phyloP scores from a whole-genome alignment of 2,888 invertebrate species.

The Drosophila borborema region DNA sequence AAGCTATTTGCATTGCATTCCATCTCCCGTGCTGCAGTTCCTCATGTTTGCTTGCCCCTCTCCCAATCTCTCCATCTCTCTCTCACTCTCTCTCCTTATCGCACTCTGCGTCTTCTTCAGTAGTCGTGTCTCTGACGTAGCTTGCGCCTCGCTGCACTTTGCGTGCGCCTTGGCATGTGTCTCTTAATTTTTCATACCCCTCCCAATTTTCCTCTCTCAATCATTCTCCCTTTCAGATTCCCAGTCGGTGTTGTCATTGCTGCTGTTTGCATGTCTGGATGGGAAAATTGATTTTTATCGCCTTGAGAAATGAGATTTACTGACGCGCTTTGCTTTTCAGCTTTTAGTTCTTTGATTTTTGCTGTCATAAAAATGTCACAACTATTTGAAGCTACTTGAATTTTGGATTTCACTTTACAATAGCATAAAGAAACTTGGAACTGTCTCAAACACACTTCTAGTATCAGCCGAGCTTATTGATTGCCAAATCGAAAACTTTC shows the following conservation, averaged over 20 bases:
- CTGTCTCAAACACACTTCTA: not conserved
- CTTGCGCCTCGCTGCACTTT: conserved; percentile 35
- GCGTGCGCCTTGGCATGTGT: conserved; percentile 67
- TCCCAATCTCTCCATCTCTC: not conserved
- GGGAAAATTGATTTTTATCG: conserved; percentile 73
- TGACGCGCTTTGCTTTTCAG: conserved; percentile 29
- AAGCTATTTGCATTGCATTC: conserved; percentile 76
- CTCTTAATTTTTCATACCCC: conserved; percentile 60
- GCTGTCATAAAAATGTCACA: conserved; percentile 46
- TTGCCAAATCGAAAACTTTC: not conserved
- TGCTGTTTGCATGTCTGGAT: conserved; percentile 56
- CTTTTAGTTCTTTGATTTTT: conserved; percentile 12
- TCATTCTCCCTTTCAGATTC: not conserved
- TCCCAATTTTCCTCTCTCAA: conserved; percentile 1
- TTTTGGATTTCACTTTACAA: conserved; percentile 3
- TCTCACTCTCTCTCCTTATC: conserved; percentile 5
- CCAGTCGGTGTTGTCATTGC: conserved; percentile 40
- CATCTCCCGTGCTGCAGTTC: conserved; percentile 19
- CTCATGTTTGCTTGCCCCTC: not conserved
- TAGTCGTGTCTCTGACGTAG: conserved; percentile 28
- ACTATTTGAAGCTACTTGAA: conserved; percentile 23
- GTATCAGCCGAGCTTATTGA: not conserved
- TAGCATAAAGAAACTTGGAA: not conserved
- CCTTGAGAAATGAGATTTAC: conserved; percentile 57
- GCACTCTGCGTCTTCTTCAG: too few species aligned